Conservation (phyloP, 2,797 vertebrate species). For the Acanthornis magna region DNA sequence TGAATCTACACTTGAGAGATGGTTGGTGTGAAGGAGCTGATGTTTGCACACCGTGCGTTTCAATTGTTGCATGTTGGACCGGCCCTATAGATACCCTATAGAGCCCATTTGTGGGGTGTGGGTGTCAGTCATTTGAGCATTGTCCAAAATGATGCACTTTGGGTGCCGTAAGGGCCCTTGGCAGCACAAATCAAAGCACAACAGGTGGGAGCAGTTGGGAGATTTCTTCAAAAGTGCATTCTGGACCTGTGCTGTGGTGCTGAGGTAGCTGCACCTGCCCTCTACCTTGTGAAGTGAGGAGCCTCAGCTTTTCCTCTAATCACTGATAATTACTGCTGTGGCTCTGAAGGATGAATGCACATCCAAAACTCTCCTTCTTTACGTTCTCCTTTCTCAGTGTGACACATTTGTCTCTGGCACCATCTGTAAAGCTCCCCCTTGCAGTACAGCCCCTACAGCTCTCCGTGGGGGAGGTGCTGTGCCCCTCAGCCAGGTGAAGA, state of each 20-base stretch:
- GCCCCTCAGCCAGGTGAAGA: neutral
- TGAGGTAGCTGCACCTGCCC: neutral
- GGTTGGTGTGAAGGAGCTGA: neutral
- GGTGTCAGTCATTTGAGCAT: neutral
- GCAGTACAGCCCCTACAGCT: neutral
- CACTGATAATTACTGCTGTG: neutral
- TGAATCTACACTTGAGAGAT: neutral
- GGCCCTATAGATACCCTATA: neutral
- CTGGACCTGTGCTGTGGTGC: neutral
- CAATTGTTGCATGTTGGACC: neutral
- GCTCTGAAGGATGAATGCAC: neutral
- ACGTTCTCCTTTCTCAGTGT: neutral
- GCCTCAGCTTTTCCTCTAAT: neutral
- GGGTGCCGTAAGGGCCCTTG: neutral
- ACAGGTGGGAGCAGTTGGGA: neutral
- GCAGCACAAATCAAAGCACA: neutral
- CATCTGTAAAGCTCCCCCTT: neutral
- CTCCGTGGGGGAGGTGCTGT: accelerated
- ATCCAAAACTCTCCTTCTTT: neutral
- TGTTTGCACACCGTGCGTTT: neutral
- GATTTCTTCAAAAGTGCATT: neutral
- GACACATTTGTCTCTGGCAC: neutral
- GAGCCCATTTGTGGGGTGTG: neutral
- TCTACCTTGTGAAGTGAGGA: neutral
- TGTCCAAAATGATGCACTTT: neutral